phyloP scores from a whole-genome alignment of 2,113 vertebrate genomes.

The Typhlomys cinereus region DNA sequence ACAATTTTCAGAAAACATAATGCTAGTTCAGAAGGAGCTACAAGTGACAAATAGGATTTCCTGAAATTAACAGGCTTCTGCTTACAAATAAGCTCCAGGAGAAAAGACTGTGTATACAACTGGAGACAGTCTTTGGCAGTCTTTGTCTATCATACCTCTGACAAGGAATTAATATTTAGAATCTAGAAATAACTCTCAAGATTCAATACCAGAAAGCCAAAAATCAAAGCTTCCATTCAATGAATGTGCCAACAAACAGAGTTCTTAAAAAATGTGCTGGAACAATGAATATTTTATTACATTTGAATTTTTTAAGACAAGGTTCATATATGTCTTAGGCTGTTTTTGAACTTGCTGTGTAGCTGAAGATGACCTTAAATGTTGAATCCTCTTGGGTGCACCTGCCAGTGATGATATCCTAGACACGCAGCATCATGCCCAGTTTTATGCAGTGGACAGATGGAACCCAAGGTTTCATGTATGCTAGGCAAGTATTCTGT shows the following conservation, averaged over 20 bases:
- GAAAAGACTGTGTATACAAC: background rate
- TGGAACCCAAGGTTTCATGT: background rate
- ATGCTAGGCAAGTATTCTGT: background rate
- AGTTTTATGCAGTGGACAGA: too few relatives aligned
- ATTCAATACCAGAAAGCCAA: background rate
- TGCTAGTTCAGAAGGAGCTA: background rate
- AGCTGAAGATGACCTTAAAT: background rate
- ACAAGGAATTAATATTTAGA: background rate
- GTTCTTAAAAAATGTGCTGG: background rate
- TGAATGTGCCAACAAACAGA: background rate
- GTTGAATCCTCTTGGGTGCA: background rate
- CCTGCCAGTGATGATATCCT: background rate
- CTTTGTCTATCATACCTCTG: background rate
- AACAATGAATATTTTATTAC: background rate
- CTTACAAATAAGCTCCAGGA: background rate
- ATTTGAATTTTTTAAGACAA: too few relatives aligned
- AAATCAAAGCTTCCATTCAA: too few relatives aligned
- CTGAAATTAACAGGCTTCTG: background rate
- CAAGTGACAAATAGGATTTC: background rate
- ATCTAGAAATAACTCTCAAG: background rate
- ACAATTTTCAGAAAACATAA: background rate
- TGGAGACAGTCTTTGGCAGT: background rate
- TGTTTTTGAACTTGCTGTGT: background rate
- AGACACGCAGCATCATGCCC: too few relatives aligned
- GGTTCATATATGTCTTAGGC: background rate